These are phyloP conservation scores for Jordanella pulchra DNA, from an alignment of 2,797 vertebrate species.

Conservation along the genomic window DNA sequence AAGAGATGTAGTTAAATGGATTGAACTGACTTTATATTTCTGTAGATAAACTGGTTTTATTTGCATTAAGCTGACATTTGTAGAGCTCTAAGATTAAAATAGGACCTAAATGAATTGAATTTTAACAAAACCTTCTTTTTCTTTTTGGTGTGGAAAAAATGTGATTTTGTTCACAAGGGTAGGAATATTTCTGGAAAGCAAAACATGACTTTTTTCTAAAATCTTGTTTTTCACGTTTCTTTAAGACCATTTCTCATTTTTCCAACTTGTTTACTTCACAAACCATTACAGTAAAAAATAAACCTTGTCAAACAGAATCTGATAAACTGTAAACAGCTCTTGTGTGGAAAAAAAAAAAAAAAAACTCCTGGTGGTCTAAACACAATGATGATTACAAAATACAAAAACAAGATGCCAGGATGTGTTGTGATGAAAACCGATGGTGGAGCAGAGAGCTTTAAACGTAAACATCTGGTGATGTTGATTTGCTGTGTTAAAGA, in stretches of 20 bases:
- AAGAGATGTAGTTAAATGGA: neutral
- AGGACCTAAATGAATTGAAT: too few species aligned
- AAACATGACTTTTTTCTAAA: neutral
- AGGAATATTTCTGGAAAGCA: neutral
- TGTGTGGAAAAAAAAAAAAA: too few species aligned
- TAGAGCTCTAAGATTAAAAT: too few species aligned
- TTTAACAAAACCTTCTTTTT: too few species aligned
- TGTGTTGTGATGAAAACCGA: neutral
- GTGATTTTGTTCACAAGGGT: neutral
- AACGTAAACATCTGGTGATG: conserved; percentile 57
- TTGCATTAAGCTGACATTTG: neutral
- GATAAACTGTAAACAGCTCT: conserved; percentile 7
- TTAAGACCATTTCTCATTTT: neutral
- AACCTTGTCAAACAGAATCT: conserved; percentile 25
- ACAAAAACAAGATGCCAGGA: neutral
- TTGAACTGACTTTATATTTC: neutral
- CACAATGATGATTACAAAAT: conserved; percentile 10
- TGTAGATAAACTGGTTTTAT: neutral
- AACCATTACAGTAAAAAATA: conserved; percentile 17
- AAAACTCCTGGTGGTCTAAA: conserved; percentile 3
- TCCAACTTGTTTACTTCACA: conserved; percentile 1
- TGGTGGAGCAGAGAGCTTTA: conserved; percentile 41
- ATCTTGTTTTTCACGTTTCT: conserved; percentile 4
- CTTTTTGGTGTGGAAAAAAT: too few species aligned
- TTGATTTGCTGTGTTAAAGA: conserved; percentile 22